Evolutionary conservation across 2,113 vertebrate genomes (phyloP).

Genomic region (Dasypus novemcinctus): DNA sequence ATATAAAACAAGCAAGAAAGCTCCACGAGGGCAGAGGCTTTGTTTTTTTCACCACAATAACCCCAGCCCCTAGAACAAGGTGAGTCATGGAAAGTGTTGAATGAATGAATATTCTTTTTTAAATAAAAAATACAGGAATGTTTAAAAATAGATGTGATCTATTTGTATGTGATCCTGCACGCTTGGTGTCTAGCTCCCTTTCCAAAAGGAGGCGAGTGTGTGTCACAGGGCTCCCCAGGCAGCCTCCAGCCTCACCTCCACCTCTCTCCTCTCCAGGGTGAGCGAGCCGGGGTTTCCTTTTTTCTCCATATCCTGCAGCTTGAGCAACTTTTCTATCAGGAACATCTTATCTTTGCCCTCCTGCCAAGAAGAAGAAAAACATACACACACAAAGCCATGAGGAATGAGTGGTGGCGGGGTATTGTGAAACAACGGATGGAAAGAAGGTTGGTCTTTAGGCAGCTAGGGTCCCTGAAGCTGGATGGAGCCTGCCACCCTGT

Average conservation of each 20-base stretch:
- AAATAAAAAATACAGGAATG: neutral
- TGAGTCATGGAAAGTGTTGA: neutral
- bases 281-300: neutral
- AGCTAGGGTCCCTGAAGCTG: neutral
- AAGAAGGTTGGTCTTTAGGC: neutral
- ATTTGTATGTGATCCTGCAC: neutral
- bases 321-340: slow-evolving; percentile 85
- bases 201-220: neutral
- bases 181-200: neutral
- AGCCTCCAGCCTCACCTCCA: slow-evolving; percentile 75
- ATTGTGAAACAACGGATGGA: neutral
- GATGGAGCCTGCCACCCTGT: neutral
- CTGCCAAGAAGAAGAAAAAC: slow-evolving; percentile 79
- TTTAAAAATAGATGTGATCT: neutral
- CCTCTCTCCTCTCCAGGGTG: neutral
- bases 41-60: neutral
- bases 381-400: neutral
- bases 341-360: slow-evolving; percentile 92
- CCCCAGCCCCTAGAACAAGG: neutral
- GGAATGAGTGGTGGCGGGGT: neutral
- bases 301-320: slow-evolving; percentile 77
- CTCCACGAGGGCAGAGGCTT: neutral
- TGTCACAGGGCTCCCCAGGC: neutral
- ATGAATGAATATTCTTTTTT: neutral
- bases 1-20: neutral